Conservation (phyloP, 2,113 vertebrate species). For the Apeltes quadracus region DNA sequence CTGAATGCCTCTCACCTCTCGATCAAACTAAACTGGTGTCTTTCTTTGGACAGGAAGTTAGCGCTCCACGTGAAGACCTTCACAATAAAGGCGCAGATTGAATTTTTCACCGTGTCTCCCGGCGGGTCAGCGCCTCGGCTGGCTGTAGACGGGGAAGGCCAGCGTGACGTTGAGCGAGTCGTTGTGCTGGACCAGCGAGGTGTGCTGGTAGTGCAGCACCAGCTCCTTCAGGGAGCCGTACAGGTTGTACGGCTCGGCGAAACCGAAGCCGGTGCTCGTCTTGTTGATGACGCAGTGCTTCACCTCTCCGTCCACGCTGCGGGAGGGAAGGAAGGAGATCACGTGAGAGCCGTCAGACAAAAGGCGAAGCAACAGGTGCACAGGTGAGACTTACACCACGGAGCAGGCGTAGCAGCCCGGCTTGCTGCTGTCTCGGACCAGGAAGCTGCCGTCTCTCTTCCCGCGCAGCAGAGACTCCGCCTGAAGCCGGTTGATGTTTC, state of each 20-base stretch:
- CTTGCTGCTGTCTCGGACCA: constrained; percentile 97
- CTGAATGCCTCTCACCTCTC: background rate
- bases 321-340: background rate
- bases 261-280: constrained; percentile 92
- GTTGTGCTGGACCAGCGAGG: constrained; percentile 98
- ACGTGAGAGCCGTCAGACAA: too few species aligned
- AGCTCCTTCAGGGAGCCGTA: constrained; percentile 97
- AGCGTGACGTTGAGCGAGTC: constrained; percentile 99
- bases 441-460: constrained; percentile 94
- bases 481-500: constrained; percentile 92
- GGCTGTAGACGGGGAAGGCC: constrained; percentile 95
- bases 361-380: background rate
- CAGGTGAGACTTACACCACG: constrained; percentile 86
- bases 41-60: constrained; percentile 7
- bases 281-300: constrained; percentile 99
- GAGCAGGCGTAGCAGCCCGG: constrained; percentile 97
- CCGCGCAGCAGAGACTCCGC: constrained; percentile 92
- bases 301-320: constrained; percentile 94
- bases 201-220: constrained; percentile 99
- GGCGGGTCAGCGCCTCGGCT: constrained; percentile 90
- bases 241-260: constrained; percentile 98
- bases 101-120: too few species aligned
- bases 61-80: background rate
- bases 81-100: too few species aligned
- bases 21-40: too few species aligned